These are phyloP conservation scores for Poecilus cupreus DNA, from an alignment of 2,888 invertebrate species.

Conservation along the genomic window DNA sequence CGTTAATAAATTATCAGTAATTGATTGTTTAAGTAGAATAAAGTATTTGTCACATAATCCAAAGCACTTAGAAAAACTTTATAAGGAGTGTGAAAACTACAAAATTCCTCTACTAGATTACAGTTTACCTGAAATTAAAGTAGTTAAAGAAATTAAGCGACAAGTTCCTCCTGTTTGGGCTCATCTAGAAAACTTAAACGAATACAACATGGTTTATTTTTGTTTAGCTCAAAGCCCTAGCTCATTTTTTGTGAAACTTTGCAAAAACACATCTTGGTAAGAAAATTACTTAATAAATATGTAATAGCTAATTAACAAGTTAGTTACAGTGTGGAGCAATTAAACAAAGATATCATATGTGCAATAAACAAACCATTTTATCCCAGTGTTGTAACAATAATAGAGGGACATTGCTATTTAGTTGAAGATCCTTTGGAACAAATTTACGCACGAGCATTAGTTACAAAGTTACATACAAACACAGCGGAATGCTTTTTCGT, in stretches of 20 bases:
- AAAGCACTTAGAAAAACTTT: conserved; percentile 74
- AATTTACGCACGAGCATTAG: conserved; percentile 73
- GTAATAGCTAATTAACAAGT: not conserved
- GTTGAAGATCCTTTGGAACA: conserved; percentile 74
- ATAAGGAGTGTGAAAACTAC: conserved; percentile 72
- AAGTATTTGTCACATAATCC: conserved; percentile 72
- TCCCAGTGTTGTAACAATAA: conserved; percentile 66
- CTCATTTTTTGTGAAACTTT: conserved; percentile 74
- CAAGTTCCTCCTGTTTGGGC: conserved; percentile 72
- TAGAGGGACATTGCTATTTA: conserved; percentile 73
- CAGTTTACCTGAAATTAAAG: conserved; percentile 58
- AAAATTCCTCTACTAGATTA: conserved; percentile 67
- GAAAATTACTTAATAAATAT: not conserved
- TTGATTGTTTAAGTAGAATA: conserved; percentile 73
- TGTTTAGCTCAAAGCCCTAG: conserved; percentile 72
- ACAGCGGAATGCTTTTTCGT: conserved; percentile 77
- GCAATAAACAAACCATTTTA: conserved; percentile 33
- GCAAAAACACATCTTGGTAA: conserved; percentile 72
- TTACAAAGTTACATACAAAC: conserved; percentile 68
- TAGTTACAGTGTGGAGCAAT: conserved; percentile 65
- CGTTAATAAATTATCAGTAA: conserved; percentile 75
- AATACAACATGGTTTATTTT: conserved; percentile 72
- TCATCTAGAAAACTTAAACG: conserved; percentile 71
- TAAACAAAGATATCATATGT: conserved; percentile 72
- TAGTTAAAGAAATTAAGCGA: conserved; percentile 61